Base-by-base conservation (phyloP, 2,113 vertebrate species). In the Apodemus sylvaticus region DNA sequence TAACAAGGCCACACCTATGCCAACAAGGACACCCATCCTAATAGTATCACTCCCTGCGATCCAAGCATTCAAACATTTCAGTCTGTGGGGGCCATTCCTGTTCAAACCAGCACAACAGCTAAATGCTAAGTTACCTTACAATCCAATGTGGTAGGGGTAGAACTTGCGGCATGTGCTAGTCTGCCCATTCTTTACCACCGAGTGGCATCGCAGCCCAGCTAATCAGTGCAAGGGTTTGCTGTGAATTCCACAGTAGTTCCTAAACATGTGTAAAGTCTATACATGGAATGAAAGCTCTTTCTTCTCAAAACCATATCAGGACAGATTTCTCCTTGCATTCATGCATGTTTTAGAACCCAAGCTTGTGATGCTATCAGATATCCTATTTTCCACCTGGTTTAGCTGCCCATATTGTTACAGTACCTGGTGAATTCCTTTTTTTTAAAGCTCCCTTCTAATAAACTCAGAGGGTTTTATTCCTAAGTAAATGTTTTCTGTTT, bases 401-500 rank as follows among this genome's bases (percentile, higher is more conserved):
- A 93, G 42, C 26, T 71, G 34, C 31, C 58, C 42, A 22, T 86
- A 55, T 97, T 45, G 73, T 87, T 95, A 68, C 2, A 55, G 53
- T 88, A 45, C 26, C 34, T 16, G 79, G 19, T 86, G 64, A 78
- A 87, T 89, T 70, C 17, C 34, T 53, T 68, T 76, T 91, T 91
- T 90, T n/a, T 55, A 93, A 89, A 94, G n/a, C 22, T 93, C 10
- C 14, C 19, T 90, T 48, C 73, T 83, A 48, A 87, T 53, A 36
- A 26, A 81, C 22, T 86, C 2, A 86, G 86, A 60, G 93, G 53
- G 58, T 82, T 96, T 95, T 88, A 53, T 76, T 81, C 36, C 9
- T 66, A 76, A 94, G 53, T 90, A 85, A 81, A 89, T 42, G 7
- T 81, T 83, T 73, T 90, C n/a, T 93, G 42, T 86, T 86, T 73